Evolutionary conservation across 2,888 invertebrate genomes (phyloP), one percentile per base, ranked within the genome.

Genomic region (Cataglyphis rosenhaueri): DNA sequence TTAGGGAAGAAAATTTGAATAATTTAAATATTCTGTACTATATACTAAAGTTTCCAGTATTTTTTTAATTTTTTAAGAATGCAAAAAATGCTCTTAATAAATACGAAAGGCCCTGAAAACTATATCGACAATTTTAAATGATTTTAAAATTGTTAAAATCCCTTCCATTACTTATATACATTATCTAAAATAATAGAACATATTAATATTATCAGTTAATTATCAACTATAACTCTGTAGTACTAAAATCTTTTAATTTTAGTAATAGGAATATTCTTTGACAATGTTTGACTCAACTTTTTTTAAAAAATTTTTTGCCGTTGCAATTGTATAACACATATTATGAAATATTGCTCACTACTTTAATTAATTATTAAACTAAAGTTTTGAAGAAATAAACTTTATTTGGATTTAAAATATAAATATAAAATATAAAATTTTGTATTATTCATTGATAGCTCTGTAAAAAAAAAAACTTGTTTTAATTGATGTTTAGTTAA

Each of bases 1-100:
- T 76, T 55, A n/a, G 29, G n/a, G 68, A 3, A 59, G 25, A 59
- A 59, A 70, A 79, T 59, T 79, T 61, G 25, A 70, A 59, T 79
- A 70, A 79, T 70, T 70, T 70, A 70, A 79, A 79, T 59, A 61
- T 35, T 21, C 32, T 21, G 1, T 57, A 12, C 12, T 15, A 12
- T 38, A 44, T 18, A 48, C 15, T 18, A 66, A 76, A 55, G 25
- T 52, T 52, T 57, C 9, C 29, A 55, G 38, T 8, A 29, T 29
- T n/a, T 38, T 38, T 25, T 15, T 8, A 48, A 10, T 35, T 9
- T 35, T 64, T 75, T 1, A 1, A 76, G 38, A 38, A 64, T 18
- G 8, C 35, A 48, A n/a, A 74, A 25, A 52, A 32, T 62, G 12
- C 3, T 35, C 1, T n/a, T 1, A 18, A 25, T 57, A 35, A 35